A percentile compares a stretch with the other conserved stretches of the same genome.
These are phyloP conservation scores for Paratilapia polleni DNA, from an alignment of 2,113 vertebrate genomes.

Conservation along the genomic window DNA sequence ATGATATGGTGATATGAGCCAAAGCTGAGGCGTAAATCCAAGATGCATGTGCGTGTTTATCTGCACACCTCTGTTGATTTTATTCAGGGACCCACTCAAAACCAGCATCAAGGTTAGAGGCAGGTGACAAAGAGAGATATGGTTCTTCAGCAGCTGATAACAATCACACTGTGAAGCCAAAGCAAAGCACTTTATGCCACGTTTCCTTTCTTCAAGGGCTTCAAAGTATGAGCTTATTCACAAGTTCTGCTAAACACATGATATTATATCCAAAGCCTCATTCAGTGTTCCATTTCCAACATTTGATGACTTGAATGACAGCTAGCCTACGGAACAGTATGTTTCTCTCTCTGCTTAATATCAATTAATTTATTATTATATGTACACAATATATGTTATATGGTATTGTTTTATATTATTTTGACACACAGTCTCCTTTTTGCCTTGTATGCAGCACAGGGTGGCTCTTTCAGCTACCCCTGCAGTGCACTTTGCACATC, in stretches of 20 bases:
- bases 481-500: neutral
- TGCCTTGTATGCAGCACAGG: neutral
- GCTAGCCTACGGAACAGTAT: neutral
- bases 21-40: conserved; percentile 10
- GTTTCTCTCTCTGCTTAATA: neutral
- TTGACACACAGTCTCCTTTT: neutral
- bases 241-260: conserved; percentile 6
- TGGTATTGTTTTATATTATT: neutral
- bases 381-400: neutral
- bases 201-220: conserved; percentile 5
- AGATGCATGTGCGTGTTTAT: conserved; percentile 14
- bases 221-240: conserved; percentile 8
- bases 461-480: neutral
- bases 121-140: conserved; percentile 16
- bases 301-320: neutral
- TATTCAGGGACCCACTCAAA: conserved; percentile 5
- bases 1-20: conserved; percentile 25
- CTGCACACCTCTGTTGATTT: conserved; percentile 16
- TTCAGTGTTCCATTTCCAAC: conserved; percentile 11
- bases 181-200: conserved; percentile 16
- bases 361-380: neutral
- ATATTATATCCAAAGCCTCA: neutral
- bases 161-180: conserved; percentile 2
- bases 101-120: neutral
- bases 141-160: conserved; percentile 18